These are phyloP conservation scores for Drosophila mimica DNA, from an alignment of 2,888 invertebrate species.

Conservation along the genomic window DNA sequence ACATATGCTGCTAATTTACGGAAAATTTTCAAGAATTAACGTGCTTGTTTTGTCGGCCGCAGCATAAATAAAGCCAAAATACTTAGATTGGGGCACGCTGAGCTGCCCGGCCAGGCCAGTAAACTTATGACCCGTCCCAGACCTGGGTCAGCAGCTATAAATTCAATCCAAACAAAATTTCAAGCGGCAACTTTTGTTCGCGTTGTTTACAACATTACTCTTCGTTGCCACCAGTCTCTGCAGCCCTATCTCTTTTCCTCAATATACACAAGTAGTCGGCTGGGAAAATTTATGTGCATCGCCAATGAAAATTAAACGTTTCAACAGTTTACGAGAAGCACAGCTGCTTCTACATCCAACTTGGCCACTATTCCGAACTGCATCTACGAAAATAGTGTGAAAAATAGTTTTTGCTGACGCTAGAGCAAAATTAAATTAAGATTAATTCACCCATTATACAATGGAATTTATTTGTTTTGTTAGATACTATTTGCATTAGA, in stretches of 20 bases:
- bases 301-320: slow-evolving; percentile 71
- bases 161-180: slow-evolving; percentile 66
- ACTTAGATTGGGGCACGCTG: slow-evolving; percentile 35
- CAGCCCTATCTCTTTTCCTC: background rate
- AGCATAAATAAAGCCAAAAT: slow-evolving; percentile 63
- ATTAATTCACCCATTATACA: slow-evolving; percentile 62
- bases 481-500: slow-evolving; percentile 10
- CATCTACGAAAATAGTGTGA: slow-evolving; percentile 55
- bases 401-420: slow-evolving; percentile 49
- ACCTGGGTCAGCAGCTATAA: slow-evolving; percentile 59
- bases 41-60: slow-evolving; percentile 69
- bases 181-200: slow-evolving; percentile 64
- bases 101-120: slow-evolving; percentile 22
- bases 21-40: slow-evolving; percentile 66
- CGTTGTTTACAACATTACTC: slow-evolving; percentile 64
- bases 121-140: slow-evolving; percentile 26
- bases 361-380: slow-evolving; percentile 30
- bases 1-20: slow-evolving; percentile 59
- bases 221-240: background rate
- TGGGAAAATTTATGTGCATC: slow-evolving; percentile 67
- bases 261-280: slow-evolving; percentile 50
- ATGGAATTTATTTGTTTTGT: slow-evolving; percentile 69
- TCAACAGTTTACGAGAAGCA: slow-evolving; percentile 25
- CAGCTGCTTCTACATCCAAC: slow-evolving; percentile 56
- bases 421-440: slow-evolving; percentile 60